phyloP scores from a whole-genome alignment of 2,888 invertebrate genomes.

The Subacronicta megacephala region DNA sequence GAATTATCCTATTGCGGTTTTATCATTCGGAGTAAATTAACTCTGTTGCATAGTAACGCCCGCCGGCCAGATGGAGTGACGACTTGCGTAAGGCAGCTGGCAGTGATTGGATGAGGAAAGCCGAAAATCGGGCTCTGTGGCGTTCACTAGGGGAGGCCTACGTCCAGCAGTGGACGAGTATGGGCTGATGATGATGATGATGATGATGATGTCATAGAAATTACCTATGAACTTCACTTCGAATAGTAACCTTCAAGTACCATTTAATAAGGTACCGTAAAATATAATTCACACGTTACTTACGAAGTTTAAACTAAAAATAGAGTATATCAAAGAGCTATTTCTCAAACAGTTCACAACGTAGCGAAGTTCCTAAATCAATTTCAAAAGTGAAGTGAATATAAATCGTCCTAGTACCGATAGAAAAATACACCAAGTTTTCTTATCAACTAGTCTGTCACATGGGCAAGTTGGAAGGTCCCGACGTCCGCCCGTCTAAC shows the following conservation, averaged over 20 bases:
- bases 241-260: no score
- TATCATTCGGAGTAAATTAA: constrained; percentile 18
- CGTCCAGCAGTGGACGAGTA: no score
- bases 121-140: no score
- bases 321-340: constrained; percentile 6
- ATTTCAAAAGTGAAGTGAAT: constrained; percentile 48
- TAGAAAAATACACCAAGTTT: constrained; percentile 57
- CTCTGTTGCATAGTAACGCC: neutral
- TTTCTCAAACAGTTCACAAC: constrained; percentile 30
- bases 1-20: constrained; percentile 26
- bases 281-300: constrained; percentile 6
- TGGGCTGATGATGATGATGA: no score
- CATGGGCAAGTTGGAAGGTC: constrained; percentile 53
- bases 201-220: no score
- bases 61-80: no score
- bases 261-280: neutral
- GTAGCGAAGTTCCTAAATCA: constrained; percentile 42
- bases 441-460: constrained; percentile 60
- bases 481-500: constrained; percentile 50
- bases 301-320: constrained; percentile 7
- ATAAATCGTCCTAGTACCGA: constrained; percentile 43
- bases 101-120: no score
- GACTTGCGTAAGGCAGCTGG: no score
- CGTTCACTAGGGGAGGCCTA: no score
- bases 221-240: no score